Evolutionary conservation across 2,888 invertebrate genomes (phyloP).

Genomic region (Lumbricus terrestris): DNA sequence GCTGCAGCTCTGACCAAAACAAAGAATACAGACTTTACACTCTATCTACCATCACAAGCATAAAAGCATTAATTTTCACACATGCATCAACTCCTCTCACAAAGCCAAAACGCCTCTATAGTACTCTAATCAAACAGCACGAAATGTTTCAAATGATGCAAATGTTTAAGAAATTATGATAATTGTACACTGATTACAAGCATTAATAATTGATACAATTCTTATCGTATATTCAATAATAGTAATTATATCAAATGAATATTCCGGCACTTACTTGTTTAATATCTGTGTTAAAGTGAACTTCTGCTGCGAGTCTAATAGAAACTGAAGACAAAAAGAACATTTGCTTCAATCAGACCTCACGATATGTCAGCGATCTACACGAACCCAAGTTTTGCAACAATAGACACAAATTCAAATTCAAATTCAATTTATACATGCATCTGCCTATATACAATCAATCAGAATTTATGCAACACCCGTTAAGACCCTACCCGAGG

Average conservation of each 20-base stretch:
- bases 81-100: neutral
- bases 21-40: neutral
- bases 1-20: slow-evolving; percentile 19
- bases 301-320: slow-evolving; percentile 30
- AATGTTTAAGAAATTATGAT: neutral
- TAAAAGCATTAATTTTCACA: neutral
- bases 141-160: neutral
- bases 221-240: neutral
- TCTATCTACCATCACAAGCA: neutral
- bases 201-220: neutral
- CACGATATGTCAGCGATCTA: neutral
- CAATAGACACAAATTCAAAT: neutral
- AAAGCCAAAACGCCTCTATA: neutral
- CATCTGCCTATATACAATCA: neutral
- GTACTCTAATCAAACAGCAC: neutral
- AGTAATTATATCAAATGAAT: neutral
- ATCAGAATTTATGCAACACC: too few relatives aligned
- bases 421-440: neutral
- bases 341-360: neutral
- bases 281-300: slow-evolving; percentile 34
- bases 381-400: neutral
- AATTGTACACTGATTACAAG: neutral
- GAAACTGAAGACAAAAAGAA: slow-evolving; percentile 27
- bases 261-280: slow-evolving; percentile 33
- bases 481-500: too few relatives aligned